Evolutionary conservation across 2,797 vertebrate species (phyloP).

Genomic region (Smutsia temminckii): DNA sequence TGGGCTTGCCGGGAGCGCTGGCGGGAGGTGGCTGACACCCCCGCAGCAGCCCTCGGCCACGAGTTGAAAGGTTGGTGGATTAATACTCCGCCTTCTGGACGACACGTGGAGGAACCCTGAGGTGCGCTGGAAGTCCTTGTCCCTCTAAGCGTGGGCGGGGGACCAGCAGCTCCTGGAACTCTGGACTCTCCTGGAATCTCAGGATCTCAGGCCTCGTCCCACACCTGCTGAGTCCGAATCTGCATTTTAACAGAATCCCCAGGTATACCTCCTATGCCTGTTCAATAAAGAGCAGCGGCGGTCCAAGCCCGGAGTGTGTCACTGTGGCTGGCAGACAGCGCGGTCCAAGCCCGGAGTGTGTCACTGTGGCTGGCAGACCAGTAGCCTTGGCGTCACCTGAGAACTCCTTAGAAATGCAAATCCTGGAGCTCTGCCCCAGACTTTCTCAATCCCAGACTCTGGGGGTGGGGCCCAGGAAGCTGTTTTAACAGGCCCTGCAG

Average conservation of each 20-base stretch:
- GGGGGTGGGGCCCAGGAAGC: background rate
- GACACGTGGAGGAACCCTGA: rapidly evolving
- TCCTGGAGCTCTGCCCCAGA: background rate
- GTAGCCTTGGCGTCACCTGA: background rate
- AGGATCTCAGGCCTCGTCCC: background rate
- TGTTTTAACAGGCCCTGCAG: background rate
- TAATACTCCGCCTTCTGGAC: background rate
- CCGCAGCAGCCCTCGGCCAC: rapidly evolving
- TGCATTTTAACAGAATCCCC: background rate
- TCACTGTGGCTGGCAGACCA: background rate
- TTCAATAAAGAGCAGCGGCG: background rate
- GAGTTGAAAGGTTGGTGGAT: background rate
- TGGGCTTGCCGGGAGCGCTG: background rate
- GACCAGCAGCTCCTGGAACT: background rate
- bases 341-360: background rate
- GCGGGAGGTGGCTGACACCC: background rate
- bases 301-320: background rate
- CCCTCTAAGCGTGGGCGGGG: background rate
- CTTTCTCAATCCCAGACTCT: background rate
- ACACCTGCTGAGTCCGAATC: background rate
- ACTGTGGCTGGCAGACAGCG: background rate
- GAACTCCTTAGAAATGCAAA: background rate
- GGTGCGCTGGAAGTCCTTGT: background rate
- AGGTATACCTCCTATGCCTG: rapidly evolving
- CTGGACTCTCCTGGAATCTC: rapidly evolving